phyloP scores from a whole-genome alignment of 1,140 invertebrate species.

The Pollicipes pollicipes region DNA sequence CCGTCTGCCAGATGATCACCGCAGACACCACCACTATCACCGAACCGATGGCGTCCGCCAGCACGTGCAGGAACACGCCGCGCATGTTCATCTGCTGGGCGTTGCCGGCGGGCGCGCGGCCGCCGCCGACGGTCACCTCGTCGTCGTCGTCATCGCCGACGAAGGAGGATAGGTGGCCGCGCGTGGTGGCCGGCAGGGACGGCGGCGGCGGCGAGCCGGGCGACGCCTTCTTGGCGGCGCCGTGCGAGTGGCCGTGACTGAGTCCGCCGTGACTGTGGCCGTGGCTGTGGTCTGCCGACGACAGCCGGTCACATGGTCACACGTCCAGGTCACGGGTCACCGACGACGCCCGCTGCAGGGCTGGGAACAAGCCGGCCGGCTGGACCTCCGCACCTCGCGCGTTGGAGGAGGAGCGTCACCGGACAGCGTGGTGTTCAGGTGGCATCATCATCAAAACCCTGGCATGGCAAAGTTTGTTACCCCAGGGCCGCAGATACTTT shows the following conservation, averaged over 20 bases:
- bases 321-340: too few relatives aligned
- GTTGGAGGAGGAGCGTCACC: too few relatives aligned
- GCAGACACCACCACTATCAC: constrained; percentile 92
- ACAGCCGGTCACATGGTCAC: too few relatives aligned
- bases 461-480: too few relatives aligned
- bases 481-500: too few relatives aligned
- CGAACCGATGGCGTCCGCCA: constrained; percentile 89
- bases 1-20: constrained; percentile 66
- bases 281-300: constrained; percentile 35
- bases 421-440: too few relatives aligned
- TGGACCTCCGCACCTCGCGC: too few relatives aligned
- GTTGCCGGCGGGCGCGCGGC: constrained; percentile 24
- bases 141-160: constrained; percentile 6
- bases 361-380: too few relatives aligned
- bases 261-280: constrained; percentile 17
- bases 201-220: too few relatives aligned
- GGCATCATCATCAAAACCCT: too few relatives aligned
- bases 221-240: constrained; percentile 10
- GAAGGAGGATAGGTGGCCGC: constrained; percentile 9
- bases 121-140: background rate
- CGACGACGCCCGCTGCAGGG: too few relatives aligned
- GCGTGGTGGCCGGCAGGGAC: background rate
- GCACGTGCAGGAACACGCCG: constrained; percentile 89
- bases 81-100: constrained; percentile 88
- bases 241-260: constrained; percentile 20